Evolutionary conservation across 2,888 invertebrate genomes (phyloP).

Genomic region (Sinhomidia bicolor): DNA sequence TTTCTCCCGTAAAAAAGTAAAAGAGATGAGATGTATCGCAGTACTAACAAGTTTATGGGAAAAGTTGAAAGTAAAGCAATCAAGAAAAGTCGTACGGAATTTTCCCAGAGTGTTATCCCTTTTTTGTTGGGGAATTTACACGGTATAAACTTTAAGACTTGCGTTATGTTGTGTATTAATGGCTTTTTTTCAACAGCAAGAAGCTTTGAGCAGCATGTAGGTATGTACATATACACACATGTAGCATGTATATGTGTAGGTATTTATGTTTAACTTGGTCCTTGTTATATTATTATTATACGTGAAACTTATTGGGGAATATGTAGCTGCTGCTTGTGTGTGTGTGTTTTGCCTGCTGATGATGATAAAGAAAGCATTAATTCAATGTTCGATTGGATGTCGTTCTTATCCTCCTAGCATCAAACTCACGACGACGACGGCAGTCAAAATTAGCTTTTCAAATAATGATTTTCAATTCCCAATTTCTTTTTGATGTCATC

Average conservation of each 20-base stretch:
- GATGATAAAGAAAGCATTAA: no score
- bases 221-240: no score
- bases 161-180: not conserved
- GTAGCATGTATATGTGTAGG: no score
- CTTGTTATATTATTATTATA: no score
- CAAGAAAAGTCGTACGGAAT: constrained; percentile 38
- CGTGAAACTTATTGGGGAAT: no score
- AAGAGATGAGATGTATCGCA: not conserved
- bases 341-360: no score
- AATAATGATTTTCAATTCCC: constrained; percentile 35
- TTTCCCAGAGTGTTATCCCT: constrained; percentile 26
- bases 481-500: constrained; percentile 42
- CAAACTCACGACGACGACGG: not conserved
- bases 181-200: not conserved
- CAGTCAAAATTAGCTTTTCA: constrained; percentile 37
- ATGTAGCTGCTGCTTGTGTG: no score
- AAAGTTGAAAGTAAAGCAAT: constrained; percentile 53
- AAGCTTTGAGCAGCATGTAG: no score
- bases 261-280: no score
- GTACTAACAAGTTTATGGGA: constrained; percentile 23
- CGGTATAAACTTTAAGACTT: not conserved
- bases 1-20: not conserved
- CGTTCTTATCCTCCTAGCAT: no score
- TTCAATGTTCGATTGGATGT: no score
- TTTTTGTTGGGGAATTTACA: constrained; percentile 23